Base-by-base conservation (phyloP, 2,113 vertebrate genomes). In the Cebidichthys violaceus region DNA sequence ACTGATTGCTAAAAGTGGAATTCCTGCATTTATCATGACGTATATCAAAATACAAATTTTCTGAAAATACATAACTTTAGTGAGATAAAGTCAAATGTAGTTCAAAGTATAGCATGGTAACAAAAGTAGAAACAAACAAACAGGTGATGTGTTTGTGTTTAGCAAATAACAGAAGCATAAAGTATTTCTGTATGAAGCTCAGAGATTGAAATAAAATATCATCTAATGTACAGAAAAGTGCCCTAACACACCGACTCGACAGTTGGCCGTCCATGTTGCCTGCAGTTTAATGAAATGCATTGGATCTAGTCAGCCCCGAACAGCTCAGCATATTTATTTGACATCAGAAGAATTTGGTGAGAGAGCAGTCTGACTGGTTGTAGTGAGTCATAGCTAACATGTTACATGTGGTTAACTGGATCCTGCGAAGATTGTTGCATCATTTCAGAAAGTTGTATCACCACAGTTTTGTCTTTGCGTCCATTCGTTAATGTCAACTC, bases 401-500 rank as follows among this genome's bases (percentile, higher is more conserved):
- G 41, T 69, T 61, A 35, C 52, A 39, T 62, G 68, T 41, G 77
- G 66, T 82, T 67, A 72, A 88, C 35, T 45, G 39, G 59, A 71
- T 68, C 70, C 27, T 27, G 1, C 13, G 62, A 50, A 50, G 59
- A 64, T 17, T 50, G 70, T 81, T 73, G 29, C 52, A 37, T 55
- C 65, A 64, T 15, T 22, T 70, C 50, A 39, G 29, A 39, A 55
- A 41, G 39, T 43, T 69, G 24, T 7, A n/a, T 29, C 31, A 24
- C 20, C 13, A 18, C 8, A 22, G 15, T 37, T 59, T 77, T 39
- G 41, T 62, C 18, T 35, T 22, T 35, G 20, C 22, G 15, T 57
- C 33, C 55, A 33, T 68, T 68, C 1, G 4, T 50, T 29, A 7
- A 55, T 55, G 60, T 60, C 33, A 65, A 20, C 55, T 62, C 27